Percentiles rank a stretch among this genome's conserved stretches.
Conservation (phyloP, 2,888 invertebrate species). For the Horisme vitalbata region DNA sequence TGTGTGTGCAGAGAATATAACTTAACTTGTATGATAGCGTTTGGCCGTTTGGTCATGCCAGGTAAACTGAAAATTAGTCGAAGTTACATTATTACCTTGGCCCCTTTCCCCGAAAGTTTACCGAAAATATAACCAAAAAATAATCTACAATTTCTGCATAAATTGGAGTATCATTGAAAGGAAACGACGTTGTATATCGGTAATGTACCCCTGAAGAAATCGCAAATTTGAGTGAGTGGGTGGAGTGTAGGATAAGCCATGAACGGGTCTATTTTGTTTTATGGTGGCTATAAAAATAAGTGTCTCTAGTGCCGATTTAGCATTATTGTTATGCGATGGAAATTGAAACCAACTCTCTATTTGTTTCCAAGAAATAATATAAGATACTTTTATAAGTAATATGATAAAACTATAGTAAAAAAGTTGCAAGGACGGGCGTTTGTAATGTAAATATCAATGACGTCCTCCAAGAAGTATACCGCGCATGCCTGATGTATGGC, state of each 20-base stretch:
- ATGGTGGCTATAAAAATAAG: conserved; percentile 51
- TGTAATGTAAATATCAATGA: conserved; percentile 32
- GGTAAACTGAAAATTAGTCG: conserved; percentile 4
- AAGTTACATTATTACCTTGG: conserved; percentile 7
- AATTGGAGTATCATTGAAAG: conserved; percentile 21
- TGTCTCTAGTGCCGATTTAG: conserved; percentile 38
- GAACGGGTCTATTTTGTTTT: conserved; percentile 54
- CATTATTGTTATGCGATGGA: conserved; percentile 32
- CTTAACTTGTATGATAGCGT: conserved; percentile 12
- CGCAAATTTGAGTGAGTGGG: conserved; percentile 46
- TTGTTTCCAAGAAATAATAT: background rate
- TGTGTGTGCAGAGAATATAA: conserved; percentile 10
- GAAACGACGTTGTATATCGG: conserved; percentile 27
- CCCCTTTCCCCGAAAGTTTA: conserved; percentile 6
- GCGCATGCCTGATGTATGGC: conserved; percentile 49
- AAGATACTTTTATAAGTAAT: too few species aligned
- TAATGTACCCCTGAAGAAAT: conserved; percentile 37
- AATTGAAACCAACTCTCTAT: conserved; percentile 29
- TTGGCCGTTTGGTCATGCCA: conserved; percentile 10
- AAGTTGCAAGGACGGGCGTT: conserved; percentile 10
- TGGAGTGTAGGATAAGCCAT: conserved; percentile 47
- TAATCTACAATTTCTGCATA: conserved; percentile 11
- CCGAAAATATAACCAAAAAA: conserved; percentile 11
- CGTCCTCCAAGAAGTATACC: conserved; percentile 40
- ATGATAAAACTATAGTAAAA: background rate